phyloP scores from a whole-genome alignment of 2,113 vertebrate species.

The Onychostruthus taczanowskii region DNA sequence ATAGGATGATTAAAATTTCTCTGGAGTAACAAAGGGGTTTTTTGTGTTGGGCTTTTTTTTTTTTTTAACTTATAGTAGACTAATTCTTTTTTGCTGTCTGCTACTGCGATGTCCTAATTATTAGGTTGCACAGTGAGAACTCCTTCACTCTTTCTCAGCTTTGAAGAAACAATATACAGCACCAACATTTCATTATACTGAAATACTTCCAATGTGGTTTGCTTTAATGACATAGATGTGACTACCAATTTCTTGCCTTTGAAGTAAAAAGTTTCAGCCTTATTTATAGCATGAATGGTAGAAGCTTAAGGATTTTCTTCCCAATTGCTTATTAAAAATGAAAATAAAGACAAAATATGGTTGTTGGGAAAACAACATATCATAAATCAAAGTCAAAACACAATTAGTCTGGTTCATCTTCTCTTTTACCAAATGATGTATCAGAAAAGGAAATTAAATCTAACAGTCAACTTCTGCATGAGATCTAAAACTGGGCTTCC shows the following conservation, averaged over 20 bases:
- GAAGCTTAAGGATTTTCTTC: neutral
- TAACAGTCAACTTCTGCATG: neutral
- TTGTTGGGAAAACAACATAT: neutral
- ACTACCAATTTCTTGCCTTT: neutral
- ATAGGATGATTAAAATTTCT: neutral
- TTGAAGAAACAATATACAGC: neutral
- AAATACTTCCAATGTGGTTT: neutral
- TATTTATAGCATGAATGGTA: neutral
- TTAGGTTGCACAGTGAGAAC: neutral
- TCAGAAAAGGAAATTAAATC: neutral
- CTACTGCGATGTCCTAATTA: slow-evolving; percentile 8
- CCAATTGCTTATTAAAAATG: neutral
- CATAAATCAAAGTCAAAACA: neutral
- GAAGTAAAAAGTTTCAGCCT: neutral
- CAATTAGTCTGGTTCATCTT: neutral
- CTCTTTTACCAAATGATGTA: neutral
- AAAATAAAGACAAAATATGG: neutral
- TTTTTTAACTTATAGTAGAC: neutral
- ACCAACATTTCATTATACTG: neutral
- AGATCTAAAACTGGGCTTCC: neutral
- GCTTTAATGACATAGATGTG: neutral
- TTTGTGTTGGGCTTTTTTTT: neutral
- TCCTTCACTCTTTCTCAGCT: neutral
- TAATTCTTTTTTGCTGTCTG: neutral
- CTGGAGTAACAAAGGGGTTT: neutral